Conservation (phyloP, 2,797 vertebrate genomes). For the Clarias pachynema region DNA sequence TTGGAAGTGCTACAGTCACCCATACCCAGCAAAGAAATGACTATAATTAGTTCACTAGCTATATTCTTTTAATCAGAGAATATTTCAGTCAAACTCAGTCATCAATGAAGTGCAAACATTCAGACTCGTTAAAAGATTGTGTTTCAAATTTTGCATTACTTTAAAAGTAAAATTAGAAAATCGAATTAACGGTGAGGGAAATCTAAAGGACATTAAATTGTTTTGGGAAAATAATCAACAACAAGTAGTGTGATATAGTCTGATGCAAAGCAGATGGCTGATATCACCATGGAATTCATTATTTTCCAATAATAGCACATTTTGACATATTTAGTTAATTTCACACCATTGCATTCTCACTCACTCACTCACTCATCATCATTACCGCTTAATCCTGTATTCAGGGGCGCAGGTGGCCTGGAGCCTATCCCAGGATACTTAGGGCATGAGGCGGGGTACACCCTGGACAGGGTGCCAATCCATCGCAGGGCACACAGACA, state of each 20-base stretch:
- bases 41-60: conserved; percentile 6
- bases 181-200: not conserved
- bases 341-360: not conserved
- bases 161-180: not conserved
- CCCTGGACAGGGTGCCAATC: no score
- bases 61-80: not conserved
- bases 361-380: no score
- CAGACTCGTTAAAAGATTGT: not conserved
- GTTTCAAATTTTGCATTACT: not conserved
- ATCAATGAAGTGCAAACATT: not conserved
- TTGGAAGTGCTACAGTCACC: not conserved
- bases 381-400: no score
- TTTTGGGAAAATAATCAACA: not conserved
- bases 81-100: not conserved
- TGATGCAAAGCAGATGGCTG: not conserved
- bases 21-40: not conserved
- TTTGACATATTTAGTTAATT: not conserved
- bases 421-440: no score
- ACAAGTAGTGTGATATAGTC: not conserved
- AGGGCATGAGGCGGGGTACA: no score
- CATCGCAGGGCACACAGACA: no score
- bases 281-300: not conserved
- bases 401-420: no score
- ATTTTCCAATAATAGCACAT: not conserved
- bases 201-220: not conserved